Evolutionary conservation across 2,113 vertebrate species (phyloP).

Genomic region (Acanthochromis polyacanthus): DNA sequence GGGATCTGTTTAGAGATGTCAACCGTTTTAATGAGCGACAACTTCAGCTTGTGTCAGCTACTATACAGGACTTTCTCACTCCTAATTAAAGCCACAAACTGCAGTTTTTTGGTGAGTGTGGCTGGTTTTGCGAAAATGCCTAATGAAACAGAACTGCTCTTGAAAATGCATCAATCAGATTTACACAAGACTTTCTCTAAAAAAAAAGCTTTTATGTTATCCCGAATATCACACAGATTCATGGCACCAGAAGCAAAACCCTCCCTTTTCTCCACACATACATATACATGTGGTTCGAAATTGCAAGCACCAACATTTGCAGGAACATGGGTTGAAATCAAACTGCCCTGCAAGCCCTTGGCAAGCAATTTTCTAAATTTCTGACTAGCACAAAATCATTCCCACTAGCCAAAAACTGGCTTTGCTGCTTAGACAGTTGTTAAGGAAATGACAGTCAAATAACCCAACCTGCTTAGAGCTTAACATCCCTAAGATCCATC

Average conservation of each 20-base stretch:
- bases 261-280: neutral
- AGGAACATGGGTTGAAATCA: neutral
- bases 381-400: constrained; percentile 39
- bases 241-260: neutral
- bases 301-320: constrained; percentile 16
- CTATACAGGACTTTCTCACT: constrained; percentile 23
- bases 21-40: constrained; percentile 63
- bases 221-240: neutral
- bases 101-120: constrained; percentile 9
- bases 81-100: constrained; percentile 55
- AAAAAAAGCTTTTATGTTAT: constrained; percentile 4
- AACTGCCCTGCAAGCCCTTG: neutral
- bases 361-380: constrained; percentile 25
- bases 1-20: constrained; percentile 47
- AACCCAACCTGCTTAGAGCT: constrained; percentile 46
- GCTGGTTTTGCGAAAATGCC: neutral
- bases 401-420: constrained; percentile 42
- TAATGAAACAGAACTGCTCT: constrained; percentile 21
- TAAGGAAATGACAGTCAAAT: constrained; percentile 57
- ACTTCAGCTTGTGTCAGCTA: constrained; percentile 28
- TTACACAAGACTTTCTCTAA: neutral
- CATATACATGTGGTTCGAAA: constrained; percentile 1
- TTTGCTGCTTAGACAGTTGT: constrained; percentile 34
- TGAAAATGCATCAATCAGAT: constrained; percentile 8
- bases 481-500: constrained; percentile 31